Conservation (phyloP, 2,888 invertebrate genomes). For the Lasiommata megera region DNA sequence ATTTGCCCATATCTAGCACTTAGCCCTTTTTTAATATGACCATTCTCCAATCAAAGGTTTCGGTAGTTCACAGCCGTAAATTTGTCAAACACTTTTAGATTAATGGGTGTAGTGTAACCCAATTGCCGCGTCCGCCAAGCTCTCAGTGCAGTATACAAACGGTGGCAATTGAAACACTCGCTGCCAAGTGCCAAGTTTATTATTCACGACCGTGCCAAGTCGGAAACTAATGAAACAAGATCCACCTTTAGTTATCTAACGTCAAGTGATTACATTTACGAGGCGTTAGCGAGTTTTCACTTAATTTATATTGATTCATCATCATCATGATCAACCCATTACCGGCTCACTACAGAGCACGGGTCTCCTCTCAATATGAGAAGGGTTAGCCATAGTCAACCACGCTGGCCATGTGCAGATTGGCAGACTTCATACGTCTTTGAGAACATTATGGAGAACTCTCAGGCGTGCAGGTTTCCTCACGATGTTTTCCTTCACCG, state of each 20-base stretch:
- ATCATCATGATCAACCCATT: too few species aligned
- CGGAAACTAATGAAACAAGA: background rate
- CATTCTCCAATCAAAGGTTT: too few species aligned
- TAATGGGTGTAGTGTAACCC: background rate
- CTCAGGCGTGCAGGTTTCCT: too few species aligned
- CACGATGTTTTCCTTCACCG: too few species aligned
- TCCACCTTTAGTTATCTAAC: background rate
- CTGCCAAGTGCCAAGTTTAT: background rate
- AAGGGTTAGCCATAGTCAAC: too few species aligned
- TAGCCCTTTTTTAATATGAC: too few species aligned
- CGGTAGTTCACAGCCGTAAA: background rate
- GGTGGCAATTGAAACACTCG: background rate
- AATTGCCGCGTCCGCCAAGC: background rate
- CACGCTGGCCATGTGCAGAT: too few species aligned
- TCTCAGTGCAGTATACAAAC: background rate
- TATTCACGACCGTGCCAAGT: background rate
- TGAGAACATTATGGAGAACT: too few species aligned
- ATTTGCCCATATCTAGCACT: too few species aligned
- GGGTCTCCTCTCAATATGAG: too few species aligned
- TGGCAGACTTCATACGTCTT: too few species aligned
- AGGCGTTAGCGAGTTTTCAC: background rate
- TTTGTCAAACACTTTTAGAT: background rate
- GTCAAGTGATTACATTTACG: background rate
- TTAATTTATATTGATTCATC: background rate
- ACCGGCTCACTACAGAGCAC: too few species aligned